These are phyloP conservation scores for Charina bottae DNA, from an alignment of 2,113 vertebrate species.

Conservation along the genomic window DNA sequence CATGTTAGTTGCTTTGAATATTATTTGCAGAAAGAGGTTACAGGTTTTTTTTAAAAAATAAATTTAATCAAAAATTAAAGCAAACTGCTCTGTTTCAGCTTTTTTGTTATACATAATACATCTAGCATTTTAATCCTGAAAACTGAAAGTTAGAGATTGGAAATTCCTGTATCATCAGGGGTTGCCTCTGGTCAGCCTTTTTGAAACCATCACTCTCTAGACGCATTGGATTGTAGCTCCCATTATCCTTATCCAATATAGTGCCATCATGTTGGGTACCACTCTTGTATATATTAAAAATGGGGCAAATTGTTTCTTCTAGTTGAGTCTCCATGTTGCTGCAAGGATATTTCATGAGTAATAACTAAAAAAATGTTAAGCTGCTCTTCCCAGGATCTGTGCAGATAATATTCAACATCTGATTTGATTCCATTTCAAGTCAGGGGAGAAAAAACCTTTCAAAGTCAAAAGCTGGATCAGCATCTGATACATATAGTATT, in stretches of 20 bases:
- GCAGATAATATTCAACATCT: conserved; percentile 15
- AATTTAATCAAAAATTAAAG: neutral
- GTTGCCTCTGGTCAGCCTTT: neutral
- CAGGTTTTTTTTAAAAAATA: neutral
- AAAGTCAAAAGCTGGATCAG: rapidly evolving
- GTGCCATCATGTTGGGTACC: neutral
- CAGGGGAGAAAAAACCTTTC: neutral
- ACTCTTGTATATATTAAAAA: neutral
- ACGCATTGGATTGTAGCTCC: neutral
- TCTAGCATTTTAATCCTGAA: neutral
- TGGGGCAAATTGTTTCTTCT: neutral
- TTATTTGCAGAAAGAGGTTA: neutral
- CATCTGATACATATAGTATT: conserved; percentile 2
- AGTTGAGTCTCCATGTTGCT: neutral
- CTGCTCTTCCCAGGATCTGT: rapidly evolving
- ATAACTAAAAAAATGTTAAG: neutral
- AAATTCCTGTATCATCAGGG: neutral
- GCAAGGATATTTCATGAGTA: neutral
- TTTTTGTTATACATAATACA: neutral
- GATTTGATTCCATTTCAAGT: conserved; percentile 3
- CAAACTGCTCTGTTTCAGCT: neutral
- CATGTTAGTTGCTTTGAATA: neutral
- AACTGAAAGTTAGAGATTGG: neutral
- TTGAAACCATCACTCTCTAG: neutral
- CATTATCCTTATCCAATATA: neutral